Base-by-base conservation (phyloP, 2,888 invertebrate species). In the Hydraecia micacea region DNA sequence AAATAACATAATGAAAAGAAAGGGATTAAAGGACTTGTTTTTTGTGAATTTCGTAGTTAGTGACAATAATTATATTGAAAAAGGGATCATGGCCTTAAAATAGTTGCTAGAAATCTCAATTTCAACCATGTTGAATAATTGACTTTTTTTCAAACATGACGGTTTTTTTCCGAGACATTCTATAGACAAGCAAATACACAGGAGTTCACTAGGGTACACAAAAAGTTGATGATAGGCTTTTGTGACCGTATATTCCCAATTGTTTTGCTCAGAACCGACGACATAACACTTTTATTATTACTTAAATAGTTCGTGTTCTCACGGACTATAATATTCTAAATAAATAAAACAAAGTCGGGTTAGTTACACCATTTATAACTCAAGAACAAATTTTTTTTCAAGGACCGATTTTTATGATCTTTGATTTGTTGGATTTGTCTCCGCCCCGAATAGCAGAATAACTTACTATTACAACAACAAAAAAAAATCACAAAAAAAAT, bases 211-310 rank as follows among this genome's bases (percentile, higher is more conserved):
- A 70, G 75, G 76, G 32, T 42, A 58, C 8, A 52, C 75, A 69
- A 73, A 68, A 81, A 83, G 73, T 63, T 73, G 74, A 81, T 86
- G 63, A 78, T 69, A 80, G 76, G 66, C 68, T 55, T 81, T 86
- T 55, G 74, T 67, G 42, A 70, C 58, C 39, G 52, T 71, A 75
- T 86, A 78, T 77, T 83, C 77, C 79, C 83, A 76, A 71, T 78
- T 73, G 81, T 79, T 76, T 71, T 63, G 42, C 39, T 71, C 67
- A 74, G 52, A 65, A 63, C 69, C 28, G 80, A 81, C 68, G 60
- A 83, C 67, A 73, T 72, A 71, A 79, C 52, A 69, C 72, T 86
- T 87, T 86, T 88, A 83, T 83, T 81, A 86, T 77, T 77, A 79
- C 80, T 75, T 68, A 62, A 79, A 73, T 77, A 87, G 75, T 79